These are phyloP conservation scores for Melangyna quadrimaculata DNA, from an alignment of 2,888 invertebrate genomes.

Conservation along the genomic window DNA sequence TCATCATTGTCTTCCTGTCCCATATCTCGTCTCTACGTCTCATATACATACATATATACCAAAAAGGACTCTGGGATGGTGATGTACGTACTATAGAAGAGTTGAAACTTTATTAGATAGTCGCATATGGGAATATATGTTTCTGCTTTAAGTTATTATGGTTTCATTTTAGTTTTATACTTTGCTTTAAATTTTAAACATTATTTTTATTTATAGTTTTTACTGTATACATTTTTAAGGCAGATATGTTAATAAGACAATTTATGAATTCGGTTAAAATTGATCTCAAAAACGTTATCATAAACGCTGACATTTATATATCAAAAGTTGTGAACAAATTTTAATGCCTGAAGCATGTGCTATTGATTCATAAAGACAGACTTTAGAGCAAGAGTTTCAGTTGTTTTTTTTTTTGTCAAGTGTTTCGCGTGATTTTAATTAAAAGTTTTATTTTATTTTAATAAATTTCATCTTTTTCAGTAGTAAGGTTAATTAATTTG, in stretches of 20 bases:
- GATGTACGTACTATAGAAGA: neutral
- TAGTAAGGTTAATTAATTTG: neutral
- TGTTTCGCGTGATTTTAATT: neutral
- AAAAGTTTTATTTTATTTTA: neutral
- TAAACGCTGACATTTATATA: no score
- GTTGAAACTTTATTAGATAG: conserved; percentile 10
- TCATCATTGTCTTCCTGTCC: conserved; percentile 16
- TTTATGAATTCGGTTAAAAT: no score
- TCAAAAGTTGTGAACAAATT: no score
- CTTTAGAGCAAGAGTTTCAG: neutral
- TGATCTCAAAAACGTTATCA: no score
- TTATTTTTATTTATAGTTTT: neutral
- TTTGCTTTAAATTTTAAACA: neutral
- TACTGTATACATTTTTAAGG: no score
- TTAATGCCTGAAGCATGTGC: no score
- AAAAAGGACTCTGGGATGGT: neutral
- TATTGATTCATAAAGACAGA: no score
- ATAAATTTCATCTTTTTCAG: neutral
- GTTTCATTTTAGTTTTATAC: neutral
- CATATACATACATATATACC: no score
- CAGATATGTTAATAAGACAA: no score
- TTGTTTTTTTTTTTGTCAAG: neutral
- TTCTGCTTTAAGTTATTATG: neutral
- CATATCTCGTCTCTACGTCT: neutral
- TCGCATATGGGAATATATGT: conserved; percentile 6